phyloP scores from a whole-genome alignment of 1,140 invertebrate genomes.

The Littorina saxatilis region DNA sequence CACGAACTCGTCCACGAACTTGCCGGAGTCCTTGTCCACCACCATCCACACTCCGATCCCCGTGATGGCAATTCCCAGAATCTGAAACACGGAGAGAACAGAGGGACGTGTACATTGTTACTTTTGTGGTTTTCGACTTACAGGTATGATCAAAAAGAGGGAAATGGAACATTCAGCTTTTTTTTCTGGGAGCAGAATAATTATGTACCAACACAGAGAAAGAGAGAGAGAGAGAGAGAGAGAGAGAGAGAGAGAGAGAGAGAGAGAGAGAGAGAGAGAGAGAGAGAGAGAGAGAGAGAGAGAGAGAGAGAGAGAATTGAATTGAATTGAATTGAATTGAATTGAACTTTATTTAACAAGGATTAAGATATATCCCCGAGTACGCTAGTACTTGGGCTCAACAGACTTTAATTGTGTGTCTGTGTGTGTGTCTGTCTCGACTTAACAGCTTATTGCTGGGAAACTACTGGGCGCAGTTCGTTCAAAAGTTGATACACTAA shows the following conservation, averaged over 20 bases:
- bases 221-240: background rate
- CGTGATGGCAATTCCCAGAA: slow-evolving; percentile 18
- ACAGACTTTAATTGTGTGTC: background rate
- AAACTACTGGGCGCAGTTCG: too few relatives aligned
- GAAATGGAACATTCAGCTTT: background rate
- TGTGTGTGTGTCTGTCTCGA: too few relatives aligned
- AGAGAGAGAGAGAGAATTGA: slow-evolving; percentile 12
- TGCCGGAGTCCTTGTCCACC: slow-evolving; percentile 34
- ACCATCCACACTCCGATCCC: slow-evolving; percentile 30
- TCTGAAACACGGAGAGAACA: slow-evolving; percentile 3
- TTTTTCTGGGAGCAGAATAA: background rate
- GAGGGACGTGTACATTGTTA: background rate
- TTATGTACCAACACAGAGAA: background rate
- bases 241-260: background rate
- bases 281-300: background rate
- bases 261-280: background rate
- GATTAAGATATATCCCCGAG: too few relatives aligned
- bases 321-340: too few relatives aligned
- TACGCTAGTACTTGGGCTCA: too few relatives aligned
- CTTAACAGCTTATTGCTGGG: too few relatives aligned
- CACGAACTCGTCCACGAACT: slow-evolving; percentile 25
- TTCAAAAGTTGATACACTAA: too few relatives aligned
- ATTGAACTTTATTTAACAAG: too few relatives aligned
- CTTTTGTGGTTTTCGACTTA: background rate
- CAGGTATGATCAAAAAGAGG: background rate